Conservation (phyloP, 92 coral and sea anemone genomes). For the Micromussa lordhowensis region DNA sequence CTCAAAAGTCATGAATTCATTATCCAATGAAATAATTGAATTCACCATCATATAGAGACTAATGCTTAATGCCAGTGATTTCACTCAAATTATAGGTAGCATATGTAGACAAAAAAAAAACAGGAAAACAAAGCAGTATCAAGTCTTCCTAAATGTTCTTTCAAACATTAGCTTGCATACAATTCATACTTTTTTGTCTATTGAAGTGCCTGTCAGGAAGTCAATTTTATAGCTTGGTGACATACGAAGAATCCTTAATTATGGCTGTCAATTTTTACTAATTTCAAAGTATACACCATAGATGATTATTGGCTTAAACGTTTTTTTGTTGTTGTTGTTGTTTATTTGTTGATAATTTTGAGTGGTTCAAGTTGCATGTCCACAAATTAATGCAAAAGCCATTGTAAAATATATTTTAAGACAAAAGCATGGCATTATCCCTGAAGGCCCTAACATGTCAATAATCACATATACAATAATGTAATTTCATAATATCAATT, state of each 20-base stretch:
- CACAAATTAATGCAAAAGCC: not conserved
- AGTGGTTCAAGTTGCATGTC: not conserved
- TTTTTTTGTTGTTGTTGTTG: not conserved
- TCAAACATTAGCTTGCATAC: not conserved
- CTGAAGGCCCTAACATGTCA: not conserved
- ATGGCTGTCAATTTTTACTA: too few species aligned
- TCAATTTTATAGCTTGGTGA: too few species aligned
- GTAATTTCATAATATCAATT: too few species aligned
- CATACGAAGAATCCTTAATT: not conserved
- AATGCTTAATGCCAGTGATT: slow-evolving; percentile 11
- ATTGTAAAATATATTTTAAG: not conserved
- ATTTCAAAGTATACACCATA: not conserved
- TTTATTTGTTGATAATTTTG: not conserved
- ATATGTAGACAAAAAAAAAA: not conserved
- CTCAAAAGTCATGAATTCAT: slow-evolving; percentile 1
- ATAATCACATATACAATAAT: too few species aligned
- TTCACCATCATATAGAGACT: slow-evolving; percentile 1
- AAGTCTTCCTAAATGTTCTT: not conserved
- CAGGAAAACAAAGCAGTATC: slow-evolving; percentile 1
- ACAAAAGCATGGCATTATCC: not conserved
- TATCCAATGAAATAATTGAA: slow-evolving; percentile 8
- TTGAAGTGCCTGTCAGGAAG: not conserved
- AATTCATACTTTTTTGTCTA: not conserved
- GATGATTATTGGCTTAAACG: not conserved
- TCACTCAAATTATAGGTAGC: slow-evolving; percentile 1